Conservation (phyloP, 2,113 vertebrate species). For the Pelecanoides urinatrix region DNA sequence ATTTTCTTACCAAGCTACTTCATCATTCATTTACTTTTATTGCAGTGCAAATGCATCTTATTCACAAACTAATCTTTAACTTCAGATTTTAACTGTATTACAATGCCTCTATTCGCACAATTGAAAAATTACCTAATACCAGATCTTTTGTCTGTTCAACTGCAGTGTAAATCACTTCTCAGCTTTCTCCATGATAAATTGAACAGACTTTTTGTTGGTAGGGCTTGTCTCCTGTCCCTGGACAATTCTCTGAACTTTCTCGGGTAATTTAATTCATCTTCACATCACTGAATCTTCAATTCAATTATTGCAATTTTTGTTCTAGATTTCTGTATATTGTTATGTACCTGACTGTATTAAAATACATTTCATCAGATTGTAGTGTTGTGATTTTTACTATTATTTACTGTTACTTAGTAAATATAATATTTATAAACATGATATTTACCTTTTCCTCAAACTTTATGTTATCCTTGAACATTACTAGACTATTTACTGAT, state of each 20-base stretch:
- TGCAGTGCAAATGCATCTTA: background rate
- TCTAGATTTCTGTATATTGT: background rate
- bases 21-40: background rate
- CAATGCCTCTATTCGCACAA: background rate
- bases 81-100: background rate
- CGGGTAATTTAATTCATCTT: background rate
- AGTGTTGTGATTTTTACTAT: background rate
- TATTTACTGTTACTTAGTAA: background rate
- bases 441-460: background rate
- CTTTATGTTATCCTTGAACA: background rate
- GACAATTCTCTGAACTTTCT: background rate
- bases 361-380: background rate
- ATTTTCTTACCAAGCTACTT: background rate
- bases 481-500: background rate
- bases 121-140: background rate
- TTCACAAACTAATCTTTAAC: background rate
- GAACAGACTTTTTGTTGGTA: background rate
- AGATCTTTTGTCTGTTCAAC: background rate
- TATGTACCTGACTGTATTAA: background rate
- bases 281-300: background rate
- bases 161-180: background rate
- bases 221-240: background rate
- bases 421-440: background rate
- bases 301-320: background rate
- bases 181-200: background rate